Percentiles rank a stretch among this genome's conserved stretches.
Evolutionary conservation across 92 coral and sea anemone species (phyloP).

Genomic region (Epizoanthus scotinus): DNA sequence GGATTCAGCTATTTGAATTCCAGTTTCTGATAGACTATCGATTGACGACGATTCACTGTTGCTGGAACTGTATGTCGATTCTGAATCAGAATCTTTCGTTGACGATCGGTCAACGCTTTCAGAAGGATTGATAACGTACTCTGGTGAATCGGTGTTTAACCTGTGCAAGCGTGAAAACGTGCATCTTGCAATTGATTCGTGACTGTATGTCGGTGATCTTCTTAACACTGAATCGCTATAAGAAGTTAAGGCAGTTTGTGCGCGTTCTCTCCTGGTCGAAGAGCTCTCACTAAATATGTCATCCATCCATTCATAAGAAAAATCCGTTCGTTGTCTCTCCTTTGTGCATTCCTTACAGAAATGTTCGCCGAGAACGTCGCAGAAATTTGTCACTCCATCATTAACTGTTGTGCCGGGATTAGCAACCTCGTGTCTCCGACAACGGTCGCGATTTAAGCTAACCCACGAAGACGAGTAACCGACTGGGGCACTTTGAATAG

Average conservation of each 20-base stretch:
- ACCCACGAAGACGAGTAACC: not conserved
- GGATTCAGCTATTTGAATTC: not conserved
- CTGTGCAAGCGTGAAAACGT: not conserved
- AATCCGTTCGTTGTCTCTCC: slow-evolving; percentile 17
- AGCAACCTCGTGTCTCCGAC: slow-evolving; percentile 17
- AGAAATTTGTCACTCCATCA: slow-evolving; percentile 7
- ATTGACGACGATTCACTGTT: slow-evolving; percentile 4
- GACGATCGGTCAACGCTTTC: not conserved
- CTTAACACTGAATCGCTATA: not conserved
- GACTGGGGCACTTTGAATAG: slow-evolving; percentile 1
- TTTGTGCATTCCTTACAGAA: slow-evolving; percentile 31
- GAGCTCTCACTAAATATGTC: not conserved
- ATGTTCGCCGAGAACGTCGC: slow-evolving; percentile 27
- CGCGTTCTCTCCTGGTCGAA: not conserved
- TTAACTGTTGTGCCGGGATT: not conserved
- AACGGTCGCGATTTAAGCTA: slow-evolving; percentile 5
- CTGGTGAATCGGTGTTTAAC: not conserved
- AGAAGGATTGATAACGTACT: slow-evolving; percentile 24
- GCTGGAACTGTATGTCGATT: not conserved
- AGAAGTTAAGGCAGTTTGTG: not conserved
- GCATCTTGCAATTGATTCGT: not conserved
- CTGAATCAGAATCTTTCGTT: slow-evolving; percentile 2
- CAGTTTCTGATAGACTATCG: slow-evolving; percentile 16
- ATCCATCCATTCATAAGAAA: not conserved
- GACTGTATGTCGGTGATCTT: not conserved